Percentiles rank a stretch among this genome's conserved stretches.
Evolutionary conservation across 1,140 invertebrate genomes (phyloP).

Genomic region (Phenacoccus solenopsis): DNA sequence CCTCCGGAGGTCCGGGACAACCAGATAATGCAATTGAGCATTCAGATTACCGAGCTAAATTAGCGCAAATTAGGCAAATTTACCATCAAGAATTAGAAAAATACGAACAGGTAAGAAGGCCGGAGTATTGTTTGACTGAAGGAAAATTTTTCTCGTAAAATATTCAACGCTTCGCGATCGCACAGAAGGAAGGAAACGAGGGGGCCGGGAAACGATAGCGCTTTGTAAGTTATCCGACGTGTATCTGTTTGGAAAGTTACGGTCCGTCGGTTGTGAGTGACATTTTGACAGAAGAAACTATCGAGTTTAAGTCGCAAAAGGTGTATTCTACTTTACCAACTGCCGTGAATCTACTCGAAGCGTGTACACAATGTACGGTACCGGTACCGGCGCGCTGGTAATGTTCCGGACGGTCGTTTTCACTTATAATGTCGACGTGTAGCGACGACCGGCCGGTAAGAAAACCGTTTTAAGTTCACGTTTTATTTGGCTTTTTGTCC

Average conservation of each 20-base stretch:
- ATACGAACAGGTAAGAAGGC: constrained; percentile 72
- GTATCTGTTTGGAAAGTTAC: constrained; percentile 16
- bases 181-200: neutral
- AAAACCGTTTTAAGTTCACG: neutral
- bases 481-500: neutral
- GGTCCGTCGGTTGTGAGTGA: constrained; percentile 14
- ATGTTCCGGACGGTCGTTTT: neutral
- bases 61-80: constrained; percentile 97
- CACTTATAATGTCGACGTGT: neutral
- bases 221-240: constrained; percentile 9
- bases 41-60: constrained; percentile 96
- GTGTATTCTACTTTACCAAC: constrained; percentile 12
- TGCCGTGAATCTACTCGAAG: constrained; percentile 1
- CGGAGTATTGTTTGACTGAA: too few species aligned
- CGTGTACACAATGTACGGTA: neutral
- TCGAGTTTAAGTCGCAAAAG: constrained; percentile 7
- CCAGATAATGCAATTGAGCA: constrained; percentile 96
- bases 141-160: constrained; percentile 1
- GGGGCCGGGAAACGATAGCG: neutral
- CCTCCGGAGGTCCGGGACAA: constrained; percentile 57
- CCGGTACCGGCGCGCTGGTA: too few species aligned
- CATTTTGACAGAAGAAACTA: constrained; percentile 15
- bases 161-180: neutral
- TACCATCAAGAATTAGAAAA: constrained; percentile 99
- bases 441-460: neutral